A percentile compares a stretch with the other conserved stretches of the same genome.
Evolutionary conservation across 2,888 invertebrate species (phyloP).

Genomic region (Pachliopta kotzebuea): DNA sequence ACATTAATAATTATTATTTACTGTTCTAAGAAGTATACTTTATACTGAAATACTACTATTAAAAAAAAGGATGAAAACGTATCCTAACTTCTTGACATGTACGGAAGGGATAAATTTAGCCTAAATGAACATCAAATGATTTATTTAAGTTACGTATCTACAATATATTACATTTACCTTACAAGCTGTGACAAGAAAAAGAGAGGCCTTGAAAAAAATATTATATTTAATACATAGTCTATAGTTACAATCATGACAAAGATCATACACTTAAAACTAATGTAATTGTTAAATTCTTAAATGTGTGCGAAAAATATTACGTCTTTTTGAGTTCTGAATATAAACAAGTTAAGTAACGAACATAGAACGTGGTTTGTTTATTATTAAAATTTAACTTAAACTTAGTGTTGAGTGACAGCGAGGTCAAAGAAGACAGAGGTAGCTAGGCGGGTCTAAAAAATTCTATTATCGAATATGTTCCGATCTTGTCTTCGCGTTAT

Average conservation of each 20-base stretch:
- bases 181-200: no score
- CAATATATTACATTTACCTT: not conserved
- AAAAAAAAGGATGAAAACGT: not conserved
- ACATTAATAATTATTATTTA: not conserved
- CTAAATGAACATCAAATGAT: not conserved
- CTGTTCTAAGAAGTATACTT: conserved; percentile 14
- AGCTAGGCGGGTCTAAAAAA: no score
- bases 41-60: conserved; percentile 6
- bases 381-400: no score
- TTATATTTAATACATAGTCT: no score
- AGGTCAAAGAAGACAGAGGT: no score
- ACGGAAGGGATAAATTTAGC: not conserved
- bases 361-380: not conserved
- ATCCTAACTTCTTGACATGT: conserved; percentile 1
- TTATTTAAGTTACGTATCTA: not conserved
- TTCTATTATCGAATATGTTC: no score
- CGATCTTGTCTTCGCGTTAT: no score
- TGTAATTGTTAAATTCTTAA: no score
- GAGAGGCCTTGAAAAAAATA: no score
- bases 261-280: no score
- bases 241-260: no score
- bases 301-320: not conserved
- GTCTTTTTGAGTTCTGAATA: not conserved
- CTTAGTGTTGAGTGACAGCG: no score
- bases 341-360: conserved; percentile 1